A percentile compares a stretch with the other conserved stretches of the same genome.
These are phyloP conservation scores for Strigamia maritima DNA, from an alignment of 2,888 invertebrate species.

Conservation along the genomic window DNA sequence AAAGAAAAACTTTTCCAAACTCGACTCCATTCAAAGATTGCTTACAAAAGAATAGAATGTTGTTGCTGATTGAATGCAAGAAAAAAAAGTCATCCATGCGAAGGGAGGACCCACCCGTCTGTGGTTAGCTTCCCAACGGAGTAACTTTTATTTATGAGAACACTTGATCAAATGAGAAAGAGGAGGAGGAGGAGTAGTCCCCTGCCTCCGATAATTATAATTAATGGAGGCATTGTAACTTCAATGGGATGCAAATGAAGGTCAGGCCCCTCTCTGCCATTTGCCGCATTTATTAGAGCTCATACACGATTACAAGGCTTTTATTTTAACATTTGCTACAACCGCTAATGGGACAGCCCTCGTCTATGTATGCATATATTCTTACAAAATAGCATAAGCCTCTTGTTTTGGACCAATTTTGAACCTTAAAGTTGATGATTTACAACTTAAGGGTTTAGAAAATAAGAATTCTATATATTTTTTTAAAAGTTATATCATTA, in stretches of 20 bases:
- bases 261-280: constrained; percentile 34
- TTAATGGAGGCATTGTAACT: constrained; percentile 34
- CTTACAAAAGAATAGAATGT: constrained; percentile 30
- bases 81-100: constrained; percentile 19
- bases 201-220: constrained; percentile 30
- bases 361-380: constrained; percentile 8
- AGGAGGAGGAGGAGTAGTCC: constrained; percentile 18
- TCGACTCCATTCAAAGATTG: constrained; percentile 14
- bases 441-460: neutral
- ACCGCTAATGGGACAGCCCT: constrained; percentile 30
- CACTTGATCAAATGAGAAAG: constrained; percentile 32
- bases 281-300: constrained; percentile 34
- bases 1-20: constrained; percentile 9
- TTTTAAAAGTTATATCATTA: neutral
- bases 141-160: constrained; percentile 26
- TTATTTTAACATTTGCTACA: constrained; percentile 28
- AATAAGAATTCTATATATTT: neutral
- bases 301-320: constrained; percentile 31
- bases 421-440: neutral
- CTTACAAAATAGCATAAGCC: constrained; percentile 20
- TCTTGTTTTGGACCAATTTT: constrained; percentile 3
- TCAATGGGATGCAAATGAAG: constrained; percentile 34
- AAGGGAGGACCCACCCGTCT: constrained; percentile 22
- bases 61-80: constrained; percentile 21
- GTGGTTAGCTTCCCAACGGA: constrained; percentile 28